These are phyloP conservation scores for Crocallis elinguaria DNA, from an alignment of 2,888 invertebrate genomes.

Conservation along the genomic window DNA sequence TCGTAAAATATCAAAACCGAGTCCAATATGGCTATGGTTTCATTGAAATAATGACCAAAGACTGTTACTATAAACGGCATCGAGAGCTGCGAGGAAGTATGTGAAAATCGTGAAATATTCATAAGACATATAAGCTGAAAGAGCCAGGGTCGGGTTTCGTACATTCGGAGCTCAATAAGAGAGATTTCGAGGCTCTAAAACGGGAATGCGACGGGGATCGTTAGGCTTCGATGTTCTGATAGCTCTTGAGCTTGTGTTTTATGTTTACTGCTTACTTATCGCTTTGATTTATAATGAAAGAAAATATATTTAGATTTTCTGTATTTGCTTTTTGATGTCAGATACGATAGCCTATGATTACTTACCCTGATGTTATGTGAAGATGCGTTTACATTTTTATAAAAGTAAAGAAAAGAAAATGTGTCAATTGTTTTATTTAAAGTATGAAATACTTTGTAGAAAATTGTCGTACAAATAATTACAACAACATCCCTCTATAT, in stretches of 20 bases:
- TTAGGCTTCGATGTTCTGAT: constrained; percentile 15
- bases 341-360: no score
- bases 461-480: no score
- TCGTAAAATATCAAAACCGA: no score
- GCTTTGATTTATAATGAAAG: not conserved
- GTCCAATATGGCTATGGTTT: not conserved
- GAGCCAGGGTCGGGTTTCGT: constrained; percentile 37
- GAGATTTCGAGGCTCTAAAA: constrained; percentile 50
- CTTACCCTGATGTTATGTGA: no score
- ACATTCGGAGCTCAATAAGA: constrained; percentile 46
- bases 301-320: not conserved
- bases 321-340: not conserved
- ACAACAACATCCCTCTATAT: no score
- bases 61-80: constrained; percentile 26
- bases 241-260: constrained; percentile 11
- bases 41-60: constrained; percentile 5
- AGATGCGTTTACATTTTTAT: no score
- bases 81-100: constrained; percentile 30
- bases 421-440: no score
- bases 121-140: constrained; percentile 50
- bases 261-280: constrained; percentile 4
- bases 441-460: no score
- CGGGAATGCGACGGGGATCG: constrained; percentile 20
- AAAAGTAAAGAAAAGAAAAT: no score
- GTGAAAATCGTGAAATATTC: constrained; percentile 57